phyloP scores from a whole-genome alignment of 2,888 invertebrate genomes.

The Eilema depressum region DNA sequence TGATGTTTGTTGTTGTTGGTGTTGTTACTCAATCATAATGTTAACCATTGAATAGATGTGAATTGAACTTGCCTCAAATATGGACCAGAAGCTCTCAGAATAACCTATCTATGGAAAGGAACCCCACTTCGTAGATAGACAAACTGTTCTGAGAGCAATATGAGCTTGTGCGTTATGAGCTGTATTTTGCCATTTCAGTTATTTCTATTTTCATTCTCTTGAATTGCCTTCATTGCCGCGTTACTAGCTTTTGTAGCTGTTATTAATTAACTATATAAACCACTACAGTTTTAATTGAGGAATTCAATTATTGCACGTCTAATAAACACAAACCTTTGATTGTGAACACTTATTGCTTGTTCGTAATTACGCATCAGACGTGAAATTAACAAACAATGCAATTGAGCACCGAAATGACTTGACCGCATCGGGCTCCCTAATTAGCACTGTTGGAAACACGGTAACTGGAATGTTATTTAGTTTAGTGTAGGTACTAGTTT shows the following conservation, averaged over 20 bases:
- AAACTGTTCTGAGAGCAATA: no score
- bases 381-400: slow-evolving; percentile 33
- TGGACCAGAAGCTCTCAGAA: background rate
- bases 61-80: background rate
- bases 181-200: no score
- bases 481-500: background rate
- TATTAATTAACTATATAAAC: background rate
- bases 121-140: no score
- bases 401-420: slow-evolving; percentile 21
- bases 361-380: slow-evolving; percentile 28
- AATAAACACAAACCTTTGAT: background rate
- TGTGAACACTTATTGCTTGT: background rate
- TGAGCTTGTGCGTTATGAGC: no score
- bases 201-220: background rate
- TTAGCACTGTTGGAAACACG: slow-evolving; percentile 27
- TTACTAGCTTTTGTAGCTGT: background rate
- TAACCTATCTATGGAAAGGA: no score
- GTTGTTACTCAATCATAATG: no score
- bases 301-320: background rate
- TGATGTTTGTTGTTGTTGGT: no score
- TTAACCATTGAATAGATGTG: no score
- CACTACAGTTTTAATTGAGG: background rate
- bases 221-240: background rate
- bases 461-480: background rate
- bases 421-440: slow-evolving; percentile 29